Base-by-base conservation (phyloP, 2,113 vertebrate genomes). In the Geococcyx californianus region DNA sequence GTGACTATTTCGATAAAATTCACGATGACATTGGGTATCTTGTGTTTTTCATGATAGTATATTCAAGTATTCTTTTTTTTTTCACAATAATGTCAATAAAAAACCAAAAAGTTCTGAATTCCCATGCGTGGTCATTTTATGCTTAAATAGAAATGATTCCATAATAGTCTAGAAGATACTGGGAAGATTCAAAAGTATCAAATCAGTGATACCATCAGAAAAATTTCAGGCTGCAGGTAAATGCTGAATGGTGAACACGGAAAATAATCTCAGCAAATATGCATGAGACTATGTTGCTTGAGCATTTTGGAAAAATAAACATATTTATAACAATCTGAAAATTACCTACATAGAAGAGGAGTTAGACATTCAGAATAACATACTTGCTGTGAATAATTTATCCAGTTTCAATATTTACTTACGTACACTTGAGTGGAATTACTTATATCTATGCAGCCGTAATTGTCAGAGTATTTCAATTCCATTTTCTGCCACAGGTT, bases 371-470 rank as follows among this genome's bases (percentile, higher is more conserved):
- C 44, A 68, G 72, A 95, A 77, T 68, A 94, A 60, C 68, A 80
- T n/a, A 28, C 17, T 92, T 84, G 34, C 64, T 64, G 68, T 84
- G 85, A 93, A 95, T 93, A 94, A 81, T 93, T 94, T 76, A 91
- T 54, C 66, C 66, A 29, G 19, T 89, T 95, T 90, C 69, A 94
- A 89, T 89, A 94, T 93, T 93, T 90, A 84, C 56, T 81, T 77
- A 59, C 8, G 45, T 56, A 49, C 4, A 45, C 40, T 67, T 77
- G 34, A 95, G 84, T 28, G 84, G 17, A 93, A 79, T 91, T 94
- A 84, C 62, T 95, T 63, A 12, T 34, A 64, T 75, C 73, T 89
- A 40, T 62, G 58, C 40, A 91, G 28, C 29, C 21, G 7, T 77
- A 91, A 70, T 26, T 90, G 64, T 78, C 42, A n/a, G 52, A 55